These are phyloP conservation scores for Chrosomus eos DNA, from an alignment of 2,797 vertebrate genomes.

Conservation along the genomic window DNA sequence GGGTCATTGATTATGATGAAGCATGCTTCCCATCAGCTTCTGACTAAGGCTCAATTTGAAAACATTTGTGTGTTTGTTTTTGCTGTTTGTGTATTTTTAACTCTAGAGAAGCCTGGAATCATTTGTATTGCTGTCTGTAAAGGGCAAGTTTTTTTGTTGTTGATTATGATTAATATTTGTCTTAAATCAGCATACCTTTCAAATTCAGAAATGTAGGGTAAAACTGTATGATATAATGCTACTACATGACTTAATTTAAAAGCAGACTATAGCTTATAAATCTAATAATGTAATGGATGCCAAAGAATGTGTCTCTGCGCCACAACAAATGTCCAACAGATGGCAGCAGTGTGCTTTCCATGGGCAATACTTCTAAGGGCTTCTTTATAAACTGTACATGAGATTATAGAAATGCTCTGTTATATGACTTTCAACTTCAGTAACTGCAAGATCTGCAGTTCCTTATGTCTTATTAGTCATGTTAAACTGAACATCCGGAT, in stretches of 20 bases:
- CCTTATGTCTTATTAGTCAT: neutral
- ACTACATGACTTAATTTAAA: neutral
- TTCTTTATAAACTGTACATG: neutral
- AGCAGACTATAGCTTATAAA: neutral
- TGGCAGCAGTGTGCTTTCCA: conserved; percentile 76
- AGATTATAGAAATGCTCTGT: neutral
- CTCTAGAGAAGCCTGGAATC: neutral
- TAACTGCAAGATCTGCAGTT: neutral
- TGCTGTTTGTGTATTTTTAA: conserved; percentile 1
- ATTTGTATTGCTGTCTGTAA: conserved; percentile 27
- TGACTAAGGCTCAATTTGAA: neutral
- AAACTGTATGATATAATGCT: neutral
- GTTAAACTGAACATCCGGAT: conserved; percentile 4
- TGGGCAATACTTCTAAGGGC: neutral
- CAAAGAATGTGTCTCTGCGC: neutral
- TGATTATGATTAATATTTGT: neutral
- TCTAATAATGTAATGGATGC: neutral
- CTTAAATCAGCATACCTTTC: neutral
- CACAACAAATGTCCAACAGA: conserved; percentile 69
- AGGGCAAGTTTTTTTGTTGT: conserved; percentile 3
- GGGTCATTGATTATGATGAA: conserved; percentile 1
- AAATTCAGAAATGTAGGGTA: neutral
- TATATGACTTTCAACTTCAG: conserved; percentile 6
- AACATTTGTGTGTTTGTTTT: neutral
- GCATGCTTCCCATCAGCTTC: neutral